Base-by-base conservation (phyloP, 2,888 invertebrate species). In the Amphipyra berbera region DNA sequence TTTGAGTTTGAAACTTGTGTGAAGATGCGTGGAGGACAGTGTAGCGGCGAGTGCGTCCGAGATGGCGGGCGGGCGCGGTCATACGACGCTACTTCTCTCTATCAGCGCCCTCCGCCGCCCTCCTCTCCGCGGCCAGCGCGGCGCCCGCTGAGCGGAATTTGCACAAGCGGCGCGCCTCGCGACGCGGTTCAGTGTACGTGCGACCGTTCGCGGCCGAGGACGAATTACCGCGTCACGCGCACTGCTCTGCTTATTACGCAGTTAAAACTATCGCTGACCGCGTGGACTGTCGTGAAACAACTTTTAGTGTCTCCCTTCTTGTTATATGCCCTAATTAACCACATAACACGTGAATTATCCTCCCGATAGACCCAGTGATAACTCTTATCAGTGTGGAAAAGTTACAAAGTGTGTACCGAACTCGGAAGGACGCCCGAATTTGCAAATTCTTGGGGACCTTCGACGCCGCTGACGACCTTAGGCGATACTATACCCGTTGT, bases 161-260 rank as follows among this genome's bases (percentile, higher is more conserved):
- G 86, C 89, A 88, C 88, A 87, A 85, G 86, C 89, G 88, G 79
- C 84, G 91, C 89, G 92, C 90, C 90, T 90, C 89, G 89, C 70
- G 72, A 73, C 79, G 74, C 81, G 76, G 82, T 92, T 92, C 92
- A 94, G 94, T 94, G 90, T 93, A 90, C 92, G 91, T 92, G 90
- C 90, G 94, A 92, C 90, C 90, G 92, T 80, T 87, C 89, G 91
- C 90, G 88, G 86, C 82, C 82, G 86, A 90, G 87, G 90, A 91
- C 93, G 91, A 84, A 73, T 81, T 78, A 88, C 78, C 82, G 88
- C 87, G 86, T 79, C 79, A 79, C 90, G 85, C 86, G 86, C 82
- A 78, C 83, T 81, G 78, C 88, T 82, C 85, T 83, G 88, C 88
- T 93, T 94, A 95, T 91, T 95, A 95, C 95, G 95, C 94, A 95